Percentiles rank a stretch among this genome's conserved stretches.
These are phyloP conservation scores for Sphaerodactylus townsendi DNA, from an alignment of 2,113 vertebrate genomes.

Conservation along the genomic window DNA sequence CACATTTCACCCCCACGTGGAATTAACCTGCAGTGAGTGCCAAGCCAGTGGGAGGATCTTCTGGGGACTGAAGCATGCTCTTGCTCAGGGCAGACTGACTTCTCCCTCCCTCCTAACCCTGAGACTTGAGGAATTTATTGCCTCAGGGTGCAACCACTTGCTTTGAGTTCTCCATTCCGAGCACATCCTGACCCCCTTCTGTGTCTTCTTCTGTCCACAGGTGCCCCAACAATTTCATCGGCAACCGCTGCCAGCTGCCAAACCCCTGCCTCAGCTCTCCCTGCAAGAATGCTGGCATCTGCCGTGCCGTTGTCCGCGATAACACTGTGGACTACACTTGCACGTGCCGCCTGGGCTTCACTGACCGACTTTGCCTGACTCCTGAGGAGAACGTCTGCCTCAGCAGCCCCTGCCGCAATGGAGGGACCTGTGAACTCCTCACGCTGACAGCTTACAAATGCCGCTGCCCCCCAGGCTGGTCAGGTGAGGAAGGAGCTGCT, in stretches of 20 bases:
- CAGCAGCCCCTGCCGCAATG: constrained; percentile 87
- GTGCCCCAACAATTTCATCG: constrained; percentile 77
- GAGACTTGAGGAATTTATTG: not conserved
- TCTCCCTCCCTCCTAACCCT: not conserved
- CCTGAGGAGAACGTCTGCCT: constrained; percentile 81
- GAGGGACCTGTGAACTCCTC: constrained; percentile 88
- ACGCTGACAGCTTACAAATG: constrained; percentile 83
- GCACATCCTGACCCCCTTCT: not conserved
- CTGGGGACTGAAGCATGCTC: too few relatives aligned
- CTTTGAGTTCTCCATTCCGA: not conserved
- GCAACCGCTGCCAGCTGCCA: constrained; percentile 84
- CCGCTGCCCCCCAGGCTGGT: constrained; percentile 90
- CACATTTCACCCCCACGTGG: too few relatives aligned
- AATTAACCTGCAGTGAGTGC: too few relatives aligned
- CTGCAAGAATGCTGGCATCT: constrained; percentile 85
- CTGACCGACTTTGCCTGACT: constrained; percentile 82
- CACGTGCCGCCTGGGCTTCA: constrained; percentile 83
- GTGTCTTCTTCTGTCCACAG: constrained; percentile 48
- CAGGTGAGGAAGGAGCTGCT: constrained; percentile 76
- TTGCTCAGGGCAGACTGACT: too few relatives aligned
- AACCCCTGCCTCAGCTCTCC: constrained; percentile 83
- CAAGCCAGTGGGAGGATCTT: too few relatives aligned
- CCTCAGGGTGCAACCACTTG: not conserved
- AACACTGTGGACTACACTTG: constrained; percentile 78
- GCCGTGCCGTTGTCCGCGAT: constrained; percentile 64